phyloP scores from a whole-genome alignment of 2,888 invertebrate species.

The Tipula vernalis region DNA sequence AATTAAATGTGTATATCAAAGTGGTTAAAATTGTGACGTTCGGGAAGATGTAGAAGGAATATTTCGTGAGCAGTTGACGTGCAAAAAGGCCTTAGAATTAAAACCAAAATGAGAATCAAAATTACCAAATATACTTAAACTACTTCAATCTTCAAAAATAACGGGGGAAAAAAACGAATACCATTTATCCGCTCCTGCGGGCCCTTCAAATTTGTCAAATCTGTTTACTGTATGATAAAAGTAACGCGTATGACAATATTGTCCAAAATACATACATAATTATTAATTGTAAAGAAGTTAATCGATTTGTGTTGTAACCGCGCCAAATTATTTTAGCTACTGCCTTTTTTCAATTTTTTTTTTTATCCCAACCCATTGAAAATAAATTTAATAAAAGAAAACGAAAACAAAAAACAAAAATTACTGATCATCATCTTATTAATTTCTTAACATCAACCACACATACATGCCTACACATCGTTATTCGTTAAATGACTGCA shows the following conservation, averaged over 20 bases:
- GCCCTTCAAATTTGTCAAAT: background rate
- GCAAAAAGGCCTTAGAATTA: no score
- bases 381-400: background rate
- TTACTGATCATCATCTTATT: background rate
- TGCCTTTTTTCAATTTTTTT: background rate
- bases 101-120: no score
- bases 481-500: background rate
- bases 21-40: no score
- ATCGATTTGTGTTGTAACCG: background rate
- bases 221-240: background rate
- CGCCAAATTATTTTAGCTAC: background rate
- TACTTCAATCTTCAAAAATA: no score
- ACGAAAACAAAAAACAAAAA: background rate
- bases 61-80: no score
- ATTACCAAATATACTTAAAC: no score
- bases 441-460: background rate
- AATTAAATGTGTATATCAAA: no score
- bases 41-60: no score
- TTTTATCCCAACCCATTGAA: background rate
- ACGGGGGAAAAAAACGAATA: no score
- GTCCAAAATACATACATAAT: no score
- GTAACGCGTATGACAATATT: no score
- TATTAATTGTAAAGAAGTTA: background rate
- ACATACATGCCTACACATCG: background rate
- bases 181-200: no score